A percentile compares a stretch with the other conserved stretches of the same genome.
Conservation (phyloP, 2,888 invertebrate species). For the Volucella inanis region DNA sequence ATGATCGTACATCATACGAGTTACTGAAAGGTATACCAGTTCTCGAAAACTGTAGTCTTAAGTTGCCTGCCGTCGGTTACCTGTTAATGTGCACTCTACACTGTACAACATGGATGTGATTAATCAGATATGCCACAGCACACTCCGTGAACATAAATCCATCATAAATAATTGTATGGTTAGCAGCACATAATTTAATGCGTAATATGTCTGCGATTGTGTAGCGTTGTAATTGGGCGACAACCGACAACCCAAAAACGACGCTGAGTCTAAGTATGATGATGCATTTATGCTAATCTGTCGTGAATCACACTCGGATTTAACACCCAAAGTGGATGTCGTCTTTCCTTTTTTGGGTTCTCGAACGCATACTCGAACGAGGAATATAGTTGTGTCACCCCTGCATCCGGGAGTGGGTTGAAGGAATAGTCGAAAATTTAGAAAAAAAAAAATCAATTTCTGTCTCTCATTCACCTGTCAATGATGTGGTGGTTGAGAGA, state of each 20-base stretch:
- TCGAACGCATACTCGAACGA: background rate
- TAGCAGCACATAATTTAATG: constrained; percentile 66
- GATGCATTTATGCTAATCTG: constrained; percentile 71
- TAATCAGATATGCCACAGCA: constrained; percentile 69
- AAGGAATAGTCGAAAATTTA: background rate
- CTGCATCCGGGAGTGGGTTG: constrained; percentile 55
- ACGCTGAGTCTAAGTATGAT: constrained; percentile 17
- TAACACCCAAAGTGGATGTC: constrained; percentile 54
- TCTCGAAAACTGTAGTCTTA: background rate
- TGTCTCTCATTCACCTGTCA: constrained; percentile 70
- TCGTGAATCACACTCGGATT: constrained; percentile 62
- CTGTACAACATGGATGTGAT: constrained; percentile 38
- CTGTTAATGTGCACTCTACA: background rate
- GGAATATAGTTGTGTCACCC: background rate
- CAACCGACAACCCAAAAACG: constrained; percentile 3
- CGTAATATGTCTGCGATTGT: constrained; percentile 41
- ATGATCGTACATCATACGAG: constrained; percentile 57
- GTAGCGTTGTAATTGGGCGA: constrained; percentile 40
- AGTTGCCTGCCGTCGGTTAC: background rate
- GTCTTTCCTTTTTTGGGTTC: constrained; percentile 2
- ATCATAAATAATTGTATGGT: constrained; percentile 71
- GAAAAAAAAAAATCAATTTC: constrained; percentile 52
- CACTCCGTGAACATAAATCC: constrained; percentile 71
- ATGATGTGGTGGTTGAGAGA: constrained; percentile 48
- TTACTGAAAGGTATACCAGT: constrained; percentile 32